Base-by-base conservation (phyloP, 2,797 vertebrate genomes). In the Antrozous pallidus region DNA sequence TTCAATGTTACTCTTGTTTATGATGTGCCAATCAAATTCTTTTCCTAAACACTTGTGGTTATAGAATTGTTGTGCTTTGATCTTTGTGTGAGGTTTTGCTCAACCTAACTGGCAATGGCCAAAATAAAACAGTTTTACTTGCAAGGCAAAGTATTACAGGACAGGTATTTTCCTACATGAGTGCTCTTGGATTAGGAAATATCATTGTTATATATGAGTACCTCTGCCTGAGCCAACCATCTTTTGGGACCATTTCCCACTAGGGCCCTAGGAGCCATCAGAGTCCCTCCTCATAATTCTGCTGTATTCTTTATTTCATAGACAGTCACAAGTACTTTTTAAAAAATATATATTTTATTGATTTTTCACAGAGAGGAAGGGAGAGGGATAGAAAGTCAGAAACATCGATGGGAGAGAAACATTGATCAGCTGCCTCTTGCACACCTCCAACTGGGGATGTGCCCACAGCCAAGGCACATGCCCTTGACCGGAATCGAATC, bases 1-100 rank as follows among this genome's bases (percentile, higher is more conserved):
- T 95, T 93, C 33, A 81, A 2, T 87, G 38, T 65, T 90, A n/a
- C 38, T 94, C 24, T 95, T 51, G 93, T 63, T 91, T 42, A 91
- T 70, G 28, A 42, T 78, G 70, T 74, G 71, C 33, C 63, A 80
- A 26, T 69, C 14, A 71, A 91, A 90, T 77, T 45, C 47, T 75
- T 82, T 88, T 89, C 89, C 75, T 86, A 73, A 93, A 96, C 83
- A 54, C 12, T 3, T 42, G 6, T 83, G 22, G 3, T 82, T 88
- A 88, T 67, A 85, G 58, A 56, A 82, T 75, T 79, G 18, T 75
- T 80, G 40, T 71, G 33, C 63, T 7, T 87, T 83, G 49, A 95
- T 22, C 47, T 85, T 85, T 67, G 5, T 47, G 36, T 93, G 36
- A 91, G 33, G 47, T 65, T 94, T 90, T 95, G 47, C 49, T 90